These are phyloP conservation scores for Gymnodraco acuticeps DNA, from an alignment of 2,797 vertebrate genomes.

Conservation along the genomic window DNA sequence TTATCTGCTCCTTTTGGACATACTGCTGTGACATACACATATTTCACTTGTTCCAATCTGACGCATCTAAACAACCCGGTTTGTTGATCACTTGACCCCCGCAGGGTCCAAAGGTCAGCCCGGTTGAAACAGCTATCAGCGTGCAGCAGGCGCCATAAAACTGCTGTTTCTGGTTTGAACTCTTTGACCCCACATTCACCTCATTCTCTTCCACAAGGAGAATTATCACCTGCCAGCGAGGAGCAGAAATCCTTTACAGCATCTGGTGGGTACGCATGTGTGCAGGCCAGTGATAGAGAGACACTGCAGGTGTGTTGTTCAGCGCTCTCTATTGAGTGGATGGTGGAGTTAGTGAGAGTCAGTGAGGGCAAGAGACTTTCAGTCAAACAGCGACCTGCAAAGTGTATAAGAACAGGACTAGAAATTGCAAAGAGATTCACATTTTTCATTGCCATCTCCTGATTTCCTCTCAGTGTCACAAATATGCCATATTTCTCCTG, in stretches of 20 bases:
- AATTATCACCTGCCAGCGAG: conserved; percentile 71
- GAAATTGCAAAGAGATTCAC: no score
- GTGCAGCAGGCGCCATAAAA: conserved; percentile 62
- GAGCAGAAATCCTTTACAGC: conserved; percentile 74
- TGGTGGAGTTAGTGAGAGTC: conserved; percentile 10
- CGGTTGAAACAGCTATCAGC: conserved; percentile 78
- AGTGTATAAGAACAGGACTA: background rate
- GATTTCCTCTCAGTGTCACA: no score
- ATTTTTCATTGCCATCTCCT: no score
- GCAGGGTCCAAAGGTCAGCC: conserved; percentile 72
- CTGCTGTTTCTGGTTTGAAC: conserved; percentile 72
- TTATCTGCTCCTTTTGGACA: conserved; percentile 58
- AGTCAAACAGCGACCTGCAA: conserved; percentile 7
- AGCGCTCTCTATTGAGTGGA: conserved; percentile 14
- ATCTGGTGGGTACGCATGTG: conserved; percentile 58
- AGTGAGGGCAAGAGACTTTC: background rate
- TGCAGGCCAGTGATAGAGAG: conserved; percentile 54
- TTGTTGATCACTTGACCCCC: conserved; percentile 73
- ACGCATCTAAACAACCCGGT: conserved; percentile 72
- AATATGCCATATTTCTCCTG: no score
- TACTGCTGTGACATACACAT: conserved; percentile 65
- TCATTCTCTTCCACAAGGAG: conserved; percentile 38
- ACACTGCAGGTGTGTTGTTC: conserved; percentile 24
- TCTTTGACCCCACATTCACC: conserved; percentile 84
- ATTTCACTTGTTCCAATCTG: conserved; percentile 73